These are phyloP conservation scores for Nomada lathburiana DNA, from an alignment of 2,888 invertebrate genomes.

Conservation along the genomic window DNA sequence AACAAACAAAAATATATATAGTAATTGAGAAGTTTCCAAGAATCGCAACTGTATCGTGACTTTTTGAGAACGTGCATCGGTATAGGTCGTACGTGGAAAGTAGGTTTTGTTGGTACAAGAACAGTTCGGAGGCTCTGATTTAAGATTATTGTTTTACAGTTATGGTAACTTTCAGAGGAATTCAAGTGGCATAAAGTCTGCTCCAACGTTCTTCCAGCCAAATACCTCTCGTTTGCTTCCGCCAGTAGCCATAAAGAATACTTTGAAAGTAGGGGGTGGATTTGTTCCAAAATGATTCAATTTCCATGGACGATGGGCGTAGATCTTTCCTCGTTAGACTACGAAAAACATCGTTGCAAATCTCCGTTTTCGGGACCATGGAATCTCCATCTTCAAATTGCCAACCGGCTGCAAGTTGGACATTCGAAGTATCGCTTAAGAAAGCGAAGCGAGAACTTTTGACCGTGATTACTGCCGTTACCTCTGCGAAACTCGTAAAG, in stretches of 20 bases:
- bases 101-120: background rate
- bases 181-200: background rate
- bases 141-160: slow-evolving; percentile 3
- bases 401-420: background rate
- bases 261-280: background rate
- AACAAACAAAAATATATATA: too few species aligned
- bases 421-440: slow-evolving; percentile 1
- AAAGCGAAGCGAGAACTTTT: background rate
- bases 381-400: slow-evolving; percentile 3
- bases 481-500: background rate
- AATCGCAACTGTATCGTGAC: background rate
- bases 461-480: slow-evolving; percentile 19
- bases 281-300: slow-evolving; percentile 19
- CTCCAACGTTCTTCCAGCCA: slow-evolving; percentile 5
- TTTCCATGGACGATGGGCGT: background rate
- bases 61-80: background rate
- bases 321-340: slow-evolving; percentile 6
- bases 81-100: background rate
- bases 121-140: background rate
- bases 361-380: background rate
- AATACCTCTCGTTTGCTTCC: slow-evolving; percentile 14
- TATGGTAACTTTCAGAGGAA: background rate
- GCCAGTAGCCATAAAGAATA: background rate
- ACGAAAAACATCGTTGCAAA: slow-evolving; percentile 18
- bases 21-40: background rate